These are phyloP conservation scores for Rhodeus uyekii DNA, from an alignment of 2,797 vertebrate genomes.

Conservation along the genomic window DNA sequence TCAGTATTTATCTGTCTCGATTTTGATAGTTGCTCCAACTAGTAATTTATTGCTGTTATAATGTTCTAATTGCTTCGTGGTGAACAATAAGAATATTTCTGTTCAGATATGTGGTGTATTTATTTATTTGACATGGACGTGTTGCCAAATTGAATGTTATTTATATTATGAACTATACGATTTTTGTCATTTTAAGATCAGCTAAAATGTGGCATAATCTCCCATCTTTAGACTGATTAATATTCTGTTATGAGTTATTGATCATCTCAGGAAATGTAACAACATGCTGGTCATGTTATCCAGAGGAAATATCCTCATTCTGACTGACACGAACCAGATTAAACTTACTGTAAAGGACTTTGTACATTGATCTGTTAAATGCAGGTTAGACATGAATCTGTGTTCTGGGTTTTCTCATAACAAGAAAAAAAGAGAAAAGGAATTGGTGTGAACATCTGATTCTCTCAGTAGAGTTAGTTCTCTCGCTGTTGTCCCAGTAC, in stretches of 20 bases:
- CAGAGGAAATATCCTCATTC: constrained; percentile 4
- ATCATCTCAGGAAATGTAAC: background rate
- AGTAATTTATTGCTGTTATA: background rate
- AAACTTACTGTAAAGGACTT: constrained; percentile 4
- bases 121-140: background rate
- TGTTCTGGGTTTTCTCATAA: background rate
- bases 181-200: background rate
- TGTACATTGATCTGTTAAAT: constrained; percentile 11
- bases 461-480: background rate
- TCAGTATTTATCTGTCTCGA: background rate
- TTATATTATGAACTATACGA: background rate
- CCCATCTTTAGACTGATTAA: background rate
- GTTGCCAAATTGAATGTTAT: background rate
- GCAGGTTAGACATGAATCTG: background rate
- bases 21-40: background rate
- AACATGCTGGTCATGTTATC: background rate
- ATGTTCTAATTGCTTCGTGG: background rate
- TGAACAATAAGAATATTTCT: background rate
- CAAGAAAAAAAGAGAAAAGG: background rate
- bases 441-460: background rate
- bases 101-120: background rate
- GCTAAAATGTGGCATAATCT: background rate
- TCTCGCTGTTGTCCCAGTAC: background rate
- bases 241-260: background rate
- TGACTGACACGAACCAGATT: background rate